Percentiles rank a stretch among this genome's conserved stretches.
These are phyloP conservation scores for Cynopterus sphinx DNA, from an alignment of 2,797 vertebrate genomes.

Conservation along the genomic window DNA sequence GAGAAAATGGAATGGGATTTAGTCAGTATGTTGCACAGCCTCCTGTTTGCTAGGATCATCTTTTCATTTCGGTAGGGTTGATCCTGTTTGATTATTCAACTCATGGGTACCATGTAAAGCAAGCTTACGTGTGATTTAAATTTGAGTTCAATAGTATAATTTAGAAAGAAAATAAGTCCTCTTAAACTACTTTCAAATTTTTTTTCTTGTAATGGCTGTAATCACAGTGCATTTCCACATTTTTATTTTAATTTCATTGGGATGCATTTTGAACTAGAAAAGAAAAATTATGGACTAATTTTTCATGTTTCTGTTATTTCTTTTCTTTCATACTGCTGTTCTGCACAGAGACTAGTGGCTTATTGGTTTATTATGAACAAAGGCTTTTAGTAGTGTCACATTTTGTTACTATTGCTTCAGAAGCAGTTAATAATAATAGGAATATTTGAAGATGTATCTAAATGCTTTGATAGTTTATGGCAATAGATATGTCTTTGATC, in stretches of 20 bases:
- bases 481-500: conserved; percentile 44
- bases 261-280: background rate
- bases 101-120: background rate
- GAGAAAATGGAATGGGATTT: background rate
- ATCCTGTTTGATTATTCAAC: background rate
- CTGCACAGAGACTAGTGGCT: background rate
- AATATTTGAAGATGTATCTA: conserved; percentile 27
- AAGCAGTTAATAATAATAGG: background rate
- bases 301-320: background rate
- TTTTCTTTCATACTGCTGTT: background rate
- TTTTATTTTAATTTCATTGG: background rate
- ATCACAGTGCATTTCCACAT: background rate
- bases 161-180: conserved; percentile 23
- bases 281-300: background rate
- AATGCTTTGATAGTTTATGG: conserved; percentile 56
- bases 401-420: background rate
- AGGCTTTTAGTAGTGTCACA: background rate
- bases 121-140: background rate
- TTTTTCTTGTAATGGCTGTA: background rate
- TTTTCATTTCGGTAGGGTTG: background rate
- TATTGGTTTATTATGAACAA: background rate
- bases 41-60: background rate
- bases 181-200: background rate
- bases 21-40: background rate
- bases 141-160: background rate